Percentiles rank a stretch among this genome's conserved stretches.
Conservation (phyloP, 1,140 invertebrate genomes). For the Drosophila prosaltans region DNA sequence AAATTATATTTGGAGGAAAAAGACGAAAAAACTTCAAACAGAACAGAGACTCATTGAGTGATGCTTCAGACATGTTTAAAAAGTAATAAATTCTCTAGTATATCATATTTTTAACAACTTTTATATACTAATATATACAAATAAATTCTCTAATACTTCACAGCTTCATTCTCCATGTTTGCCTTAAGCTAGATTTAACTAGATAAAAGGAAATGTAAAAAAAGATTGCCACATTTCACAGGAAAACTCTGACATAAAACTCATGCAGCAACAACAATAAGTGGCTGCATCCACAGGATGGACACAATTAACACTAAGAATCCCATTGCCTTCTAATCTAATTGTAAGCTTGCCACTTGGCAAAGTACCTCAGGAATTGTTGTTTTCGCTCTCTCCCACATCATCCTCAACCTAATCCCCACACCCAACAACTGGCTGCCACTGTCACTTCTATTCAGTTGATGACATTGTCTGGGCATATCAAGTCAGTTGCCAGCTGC, state of each 20-base stretch:
- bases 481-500: conserved; percentile 43
- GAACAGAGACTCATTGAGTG: too few species aligned
- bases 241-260: neutral
- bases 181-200: too few species aligned
- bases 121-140: too few species aligned
- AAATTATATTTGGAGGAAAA: too few species aligned
- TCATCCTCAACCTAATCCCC: neutral
- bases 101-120: too few species aligned
- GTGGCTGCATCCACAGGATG: neutral
- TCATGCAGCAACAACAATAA: neutral
- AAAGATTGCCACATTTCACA: neutral
- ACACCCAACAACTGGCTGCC: conserved; percentile 1
- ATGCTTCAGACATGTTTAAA: too few species aligned
- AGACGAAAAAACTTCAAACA: too few species aligned
- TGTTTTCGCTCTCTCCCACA: conserved; percentile 2
- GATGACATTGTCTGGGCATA: conserved; percentile 54
- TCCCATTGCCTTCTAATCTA: neutral
- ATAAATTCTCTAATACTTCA: too few species aligned
- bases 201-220: too few species aligned
- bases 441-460: neutral
- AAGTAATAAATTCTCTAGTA: too few species aligned
- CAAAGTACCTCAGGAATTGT: conserved; percentile 15
- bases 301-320: conserved; percentile 2
- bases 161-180: too few species aligned
- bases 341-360: conserved; percentile 8